phyloP scores from a whole-genome alignment of 2,888 invertebrate genomes.

The Agonopterix subpropinquella region DNA sequence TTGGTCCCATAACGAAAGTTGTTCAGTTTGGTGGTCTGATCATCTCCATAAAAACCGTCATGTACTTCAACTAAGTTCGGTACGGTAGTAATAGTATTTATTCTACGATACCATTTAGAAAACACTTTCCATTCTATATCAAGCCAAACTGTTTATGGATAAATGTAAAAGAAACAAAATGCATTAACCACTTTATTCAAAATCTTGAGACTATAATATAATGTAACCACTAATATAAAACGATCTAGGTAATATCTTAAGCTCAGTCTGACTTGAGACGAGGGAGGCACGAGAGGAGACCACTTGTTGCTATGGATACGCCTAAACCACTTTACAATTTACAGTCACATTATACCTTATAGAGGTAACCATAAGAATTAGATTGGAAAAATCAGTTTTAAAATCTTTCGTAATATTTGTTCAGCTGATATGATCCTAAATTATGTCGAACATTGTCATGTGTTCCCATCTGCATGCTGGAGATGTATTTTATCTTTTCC shows the following conservation, averaged over 20 bases:
- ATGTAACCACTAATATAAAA: conserved; percentile 29
- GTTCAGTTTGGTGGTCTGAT: too few species aligned
- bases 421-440: conserved; percentile 23
- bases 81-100: too few species aligned
- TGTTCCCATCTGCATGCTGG: neutral
- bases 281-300: conserved; percentile 21
- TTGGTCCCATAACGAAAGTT: too few species aligned
- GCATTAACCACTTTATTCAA: too few species aligned
- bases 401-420: conserved; percentile 12
- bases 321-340: conserved; percentile 14
- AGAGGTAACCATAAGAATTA: neutral
- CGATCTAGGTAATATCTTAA: conserved; percentile 52
- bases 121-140: too few species aligned
- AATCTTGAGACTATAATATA: too few species aligned
- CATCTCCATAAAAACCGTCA: too few species aligned
- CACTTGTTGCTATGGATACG: conserved; percentile 62
- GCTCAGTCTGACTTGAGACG: conserved; percentile 32
- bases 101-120: too few species aligned
- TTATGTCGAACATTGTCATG: conserved; percentile 10
- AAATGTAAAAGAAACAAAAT: too few species aligned
- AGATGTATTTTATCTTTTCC: too few species aligned
- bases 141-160: too few species aligned
- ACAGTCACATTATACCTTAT: conserved; percentile 1
- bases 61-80: too few species aligned
- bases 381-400: neutral